Percentiles rank a stretch among this genome's conserved stretches.
Evolutionary conservation across 2,797 vertebrate species (phyloP).

Genomic region (Gallinago nigripennis): DNA sequence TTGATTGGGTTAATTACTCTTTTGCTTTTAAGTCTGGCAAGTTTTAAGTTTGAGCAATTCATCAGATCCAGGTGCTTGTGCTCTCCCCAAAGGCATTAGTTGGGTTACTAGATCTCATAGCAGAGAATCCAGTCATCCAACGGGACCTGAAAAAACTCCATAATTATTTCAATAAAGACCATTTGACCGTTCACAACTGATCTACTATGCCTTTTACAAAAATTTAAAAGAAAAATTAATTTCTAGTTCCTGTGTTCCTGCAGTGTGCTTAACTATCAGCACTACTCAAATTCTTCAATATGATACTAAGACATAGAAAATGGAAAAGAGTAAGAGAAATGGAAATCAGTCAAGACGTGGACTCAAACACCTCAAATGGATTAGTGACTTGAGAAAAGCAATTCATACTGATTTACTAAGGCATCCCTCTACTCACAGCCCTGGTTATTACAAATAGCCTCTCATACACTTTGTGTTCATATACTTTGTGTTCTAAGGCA

Average conservation of each 20-base stretch:
- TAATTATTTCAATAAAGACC: background rate
- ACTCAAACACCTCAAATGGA: background rate
- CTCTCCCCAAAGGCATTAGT: background rate
- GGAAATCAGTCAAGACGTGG: background rate
- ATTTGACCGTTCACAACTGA: background rate
- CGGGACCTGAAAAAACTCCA: rapidly evolving
- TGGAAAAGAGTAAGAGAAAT: background rate
- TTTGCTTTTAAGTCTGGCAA: background rate
- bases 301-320: background rate
- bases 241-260: background rate
- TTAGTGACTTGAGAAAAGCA: background rate
- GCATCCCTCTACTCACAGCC: background rate
- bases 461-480: background rate
- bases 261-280: background rate
- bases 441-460: background rate
- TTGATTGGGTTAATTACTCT: background rate
- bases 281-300: background rate
- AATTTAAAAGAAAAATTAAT: background rate
- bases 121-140: background rate
- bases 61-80: background rate
- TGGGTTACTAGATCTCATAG: background rate
- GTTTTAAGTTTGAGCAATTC: background rate
- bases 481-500: background rate
- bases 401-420: background rate
- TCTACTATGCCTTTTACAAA: background rate